These are phyloP conservation scores for Scomber colias DNA, from an alignment of 2,113 vertebrate species.

Conservation along the genomic window DNA sequence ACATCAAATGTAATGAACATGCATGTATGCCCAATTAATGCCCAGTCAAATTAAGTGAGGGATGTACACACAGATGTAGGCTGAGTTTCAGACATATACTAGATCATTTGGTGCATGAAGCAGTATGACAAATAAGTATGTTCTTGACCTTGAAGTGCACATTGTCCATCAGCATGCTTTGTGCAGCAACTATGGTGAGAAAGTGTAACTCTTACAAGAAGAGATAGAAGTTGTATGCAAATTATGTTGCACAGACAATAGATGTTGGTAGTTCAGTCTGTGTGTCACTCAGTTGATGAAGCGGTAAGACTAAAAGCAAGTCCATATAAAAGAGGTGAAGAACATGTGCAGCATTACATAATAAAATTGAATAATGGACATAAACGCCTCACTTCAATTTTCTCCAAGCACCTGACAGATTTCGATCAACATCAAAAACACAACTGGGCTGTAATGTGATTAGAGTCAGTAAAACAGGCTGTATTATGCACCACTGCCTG, in stretches of 20 bases:
- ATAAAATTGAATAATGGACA: background rate
- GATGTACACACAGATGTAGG: background rate
- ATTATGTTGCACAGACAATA: too few relatives aligned
- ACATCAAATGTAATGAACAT: background rate
- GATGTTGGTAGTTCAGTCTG: background rate
- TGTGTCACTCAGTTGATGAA: background rate
- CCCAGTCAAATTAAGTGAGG: background rate
- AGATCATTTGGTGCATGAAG: background rate
- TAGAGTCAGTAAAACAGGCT: background rate
- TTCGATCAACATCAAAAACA: background rate
- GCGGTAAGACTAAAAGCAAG: background rate
- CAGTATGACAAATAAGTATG: background rate
- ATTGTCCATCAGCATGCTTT: background rate
- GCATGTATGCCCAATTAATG: background rate
- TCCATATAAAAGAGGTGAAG: background rate
- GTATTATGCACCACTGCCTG: background rate
- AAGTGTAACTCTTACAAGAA: background rate
- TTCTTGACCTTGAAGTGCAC: constrained; percentile 14
- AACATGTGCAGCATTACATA: background rate
- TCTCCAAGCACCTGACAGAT: background rate
- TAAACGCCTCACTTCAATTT: background rate
- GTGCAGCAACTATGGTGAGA: background rate
- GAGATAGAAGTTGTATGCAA: background rate
- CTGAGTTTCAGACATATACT: background rate
- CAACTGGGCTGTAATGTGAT: background rate